Percentiles rank a stretch among this genome's conserved stretches.
phyloP scores from a whole-genome alignment of 2,113 vertebrate genomes.

The Anser cygnoides region DNA sequence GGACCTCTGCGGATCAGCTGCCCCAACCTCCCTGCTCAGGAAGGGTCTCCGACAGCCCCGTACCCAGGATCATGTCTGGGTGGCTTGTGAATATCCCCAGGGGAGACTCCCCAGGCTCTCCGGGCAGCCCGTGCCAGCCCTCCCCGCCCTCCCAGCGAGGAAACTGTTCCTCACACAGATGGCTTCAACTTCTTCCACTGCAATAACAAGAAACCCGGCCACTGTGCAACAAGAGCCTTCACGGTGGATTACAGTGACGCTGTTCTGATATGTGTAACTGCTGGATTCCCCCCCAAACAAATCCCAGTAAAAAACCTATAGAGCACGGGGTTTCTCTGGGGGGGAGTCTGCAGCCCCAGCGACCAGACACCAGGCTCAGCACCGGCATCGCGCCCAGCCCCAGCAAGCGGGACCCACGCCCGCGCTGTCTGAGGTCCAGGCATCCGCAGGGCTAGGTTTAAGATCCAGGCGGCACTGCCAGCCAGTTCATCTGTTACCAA shows the following conservation, averaged over 20 bases:
- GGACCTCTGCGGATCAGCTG: too few relatives aligned
- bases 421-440: fast-evolving
- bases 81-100: too few relatives aligned
- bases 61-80: too few relatives aligned
- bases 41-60: too few relatives aligned
- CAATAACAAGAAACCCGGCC: background rate
- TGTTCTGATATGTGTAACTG: fast-evolving
- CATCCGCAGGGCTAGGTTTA: background rate
- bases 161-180: background rate
- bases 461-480: background rate
- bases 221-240: background rate
- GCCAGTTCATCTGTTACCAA: constrained; percentile 51
- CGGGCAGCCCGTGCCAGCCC: too few relatives aligned
- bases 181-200: background rate
- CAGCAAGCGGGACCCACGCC: background rate
- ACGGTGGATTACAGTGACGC: fast-evolving
- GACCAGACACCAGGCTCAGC: fast-evolving
- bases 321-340: background rate
- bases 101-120: too few relatives aligned
- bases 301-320: background rate
- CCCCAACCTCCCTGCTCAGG: too few relatives aligned
- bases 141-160: too few relatives aligned
- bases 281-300: fast-evolving
- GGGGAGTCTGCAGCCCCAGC: background rate
- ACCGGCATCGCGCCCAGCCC: fast-evolving